These are phyloP conservation scores for Polyodon spathula DNA, from an alignment of 2,113 vertebrate species.

Conservation along the genomic window DNA sequence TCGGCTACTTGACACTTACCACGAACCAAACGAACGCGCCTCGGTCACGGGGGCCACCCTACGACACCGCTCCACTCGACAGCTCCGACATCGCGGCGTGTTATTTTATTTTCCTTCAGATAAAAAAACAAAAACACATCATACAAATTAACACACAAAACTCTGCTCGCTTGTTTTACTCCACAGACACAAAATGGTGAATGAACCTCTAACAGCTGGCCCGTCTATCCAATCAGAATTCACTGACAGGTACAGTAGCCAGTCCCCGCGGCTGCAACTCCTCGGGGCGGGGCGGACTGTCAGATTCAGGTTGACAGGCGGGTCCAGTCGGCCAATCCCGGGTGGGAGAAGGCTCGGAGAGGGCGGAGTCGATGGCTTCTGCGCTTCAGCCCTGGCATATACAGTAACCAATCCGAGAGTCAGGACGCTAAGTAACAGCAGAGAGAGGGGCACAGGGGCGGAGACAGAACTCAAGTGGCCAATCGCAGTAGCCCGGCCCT, in stretches of 20 bases:
- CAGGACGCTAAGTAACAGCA: conserved; percentile 63
- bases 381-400: conserved; percentile 60
- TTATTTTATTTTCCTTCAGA: conserved; percentile 48
- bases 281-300: conserved; percentile 34
- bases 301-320: conserved; percentile 38
- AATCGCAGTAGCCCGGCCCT: conserved; percentile 47
- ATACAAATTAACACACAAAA: conserved; percentile 59
- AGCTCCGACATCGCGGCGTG: too few relatives aligned
- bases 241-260: conserved; percentile 60
- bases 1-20: too few relatives aligned
- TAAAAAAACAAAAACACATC: conserved; percentile 51
- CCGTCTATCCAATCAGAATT: conserved; percentile 61
- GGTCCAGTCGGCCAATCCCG: conserved; percentile 43
- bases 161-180: conserved; percentile 74
- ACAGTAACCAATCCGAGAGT: conserved; percentile 72
- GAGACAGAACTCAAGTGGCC: conserved; percentile 28
- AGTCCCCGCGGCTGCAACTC: conserved; percentile 38
- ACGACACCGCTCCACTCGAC: too few relatives aligned
- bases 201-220: conserved; percentile 93
- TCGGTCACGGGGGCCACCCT: too few relatives aligned
- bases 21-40: too few relatives aligned
- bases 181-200: conserved; percentile 96
- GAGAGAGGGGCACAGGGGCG: conserved; percentile 44
- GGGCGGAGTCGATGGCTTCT: too few relatives aligned
- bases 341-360: conserved; percentile 26